phyloP scores from a whole-genome alignment of 1,140 invertebrate species.

The Achatina immaculata region DNA sequence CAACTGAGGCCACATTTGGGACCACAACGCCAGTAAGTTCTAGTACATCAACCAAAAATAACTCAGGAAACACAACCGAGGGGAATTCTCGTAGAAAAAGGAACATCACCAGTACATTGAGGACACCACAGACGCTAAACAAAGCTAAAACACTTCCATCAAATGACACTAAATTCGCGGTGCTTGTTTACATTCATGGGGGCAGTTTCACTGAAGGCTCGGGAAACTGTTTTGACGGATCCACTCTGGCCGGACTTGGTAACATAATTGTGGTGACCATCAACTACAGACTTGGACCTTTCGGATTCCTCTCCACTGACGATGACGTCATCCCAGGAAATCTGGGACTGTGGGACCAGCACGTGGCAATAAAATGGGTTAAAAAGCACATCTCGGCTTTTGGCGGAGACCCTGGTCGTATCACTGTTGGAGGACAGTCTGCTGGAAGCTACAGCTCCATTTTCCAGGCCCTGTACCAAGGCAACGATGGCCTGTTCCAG shows the following conservation, averaged over 20 bases:
- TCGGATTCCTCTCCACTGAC: slow-evolving; percentile 62
- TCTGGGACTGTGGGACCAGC: slow-evolving; percentile 87
- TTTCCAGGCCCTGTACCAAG: not conserved
- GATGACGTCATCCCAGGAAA: too few species aligned
- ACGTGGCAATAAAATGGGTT: slow-evolving; percentile 87
- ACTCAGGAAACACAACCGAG: too few species aligned
- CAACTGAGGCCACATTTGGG: too few species aligned
- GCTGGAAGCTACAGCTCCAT: slow-evolving; percentile 43
- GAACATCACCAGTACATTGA: not conserved
- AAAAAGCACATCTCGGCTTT: slow-evolving; percentile 56
- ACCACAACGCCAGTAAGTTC: too few species aligned
- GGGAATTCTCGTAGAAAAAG: not conserved
- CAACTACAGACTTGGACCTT: slow-evolving; percentile 73
- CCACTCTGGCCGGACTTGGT: not conserved
- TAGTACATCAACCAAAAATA: too few species aligned
- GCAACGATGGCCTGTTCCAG: not conserved
- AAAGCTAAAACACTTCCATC: not conserved
- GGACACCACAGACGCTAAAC: not conserved
- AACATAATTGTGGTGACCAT: slow-evolving; percentile 73
- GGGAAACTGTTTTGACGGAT: not conserved
- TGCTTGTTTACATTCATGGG: not conserved
- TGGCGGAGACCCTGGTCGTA: slow-evolving; percentile 48
- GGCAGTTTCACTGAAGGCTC: not conserved
- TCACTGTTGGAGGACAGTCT: slow-evolving; percentile 57
- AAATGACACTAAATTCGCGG: not conserved